phyloP scores from a whole-genome alignment of 2,797 vertebrate species.

The Nannoperca obscura region DNA sequence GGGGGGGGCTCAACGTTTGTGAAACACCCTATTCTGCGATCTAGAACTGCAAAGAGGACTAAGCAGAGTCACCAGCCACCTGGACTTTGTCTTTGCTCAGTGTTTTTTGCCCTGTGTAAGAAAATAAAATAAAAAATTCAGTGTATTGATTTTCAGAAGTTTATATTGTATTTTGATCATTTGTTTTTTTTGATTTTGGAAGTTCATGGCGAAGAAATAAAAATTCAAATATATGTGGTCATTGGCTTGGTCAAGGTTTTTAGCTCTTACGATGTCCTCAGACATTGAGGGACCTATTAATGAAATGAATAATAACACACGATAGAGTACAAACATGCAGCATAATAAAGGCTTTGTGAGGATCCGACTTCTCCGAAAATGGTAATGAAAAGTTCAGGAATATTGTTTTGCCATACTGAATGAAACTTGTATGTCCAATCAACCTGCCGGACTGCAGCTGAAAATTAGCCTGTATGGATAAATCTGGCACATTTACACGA shows the following conservation, averaged over 20 bases:
- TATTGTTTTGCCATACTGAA: neutral
- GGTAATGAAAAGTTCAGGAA: neutral
- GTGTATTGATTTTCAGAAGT: conserved; percentile 84
- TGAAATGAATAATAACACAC: neutral
- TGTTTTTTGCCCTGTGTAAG: conserved; percentile 78
- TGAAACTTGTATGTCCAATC: neutral
- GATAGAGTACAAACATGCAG: neutral
- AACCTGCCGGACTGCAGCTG: no score
- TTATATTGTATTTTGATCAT: conserved; percentile 87
- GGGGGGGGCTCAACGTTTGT: conserved; percentile 63
- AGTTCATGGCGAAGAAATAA: conserved; percentile 82
- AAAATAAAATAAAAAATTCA: conserved; percentile 68
- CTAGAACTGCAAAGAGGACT: conserved; percentile 69
- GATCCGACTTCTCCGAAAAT: neutral
- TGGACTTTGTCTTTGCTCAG: conserved; percentile 74
- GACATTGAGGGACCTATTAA: neutral
- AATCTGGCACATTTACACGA: no score
- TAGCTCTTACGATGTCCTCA: conserved; percentile 12
- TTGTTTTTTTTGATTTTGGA: conserved; percentile 77
- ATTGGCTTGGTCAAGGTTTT: conserved; percentile 42
- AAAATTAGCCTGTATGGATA: no score
- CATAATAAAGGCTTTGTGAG: neutral
- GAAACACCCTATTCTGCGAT: conserved; percentile 72
- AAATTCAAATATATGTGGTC: conserved; percentile 68
- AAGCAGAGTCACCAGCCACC: conserved; percentile 69